These are phyloP conservation scores for Mongoloraphidia duomilia DNA, from an alignment of 2,888 invertebrate species.

Conservation along the genomic window DNA sequence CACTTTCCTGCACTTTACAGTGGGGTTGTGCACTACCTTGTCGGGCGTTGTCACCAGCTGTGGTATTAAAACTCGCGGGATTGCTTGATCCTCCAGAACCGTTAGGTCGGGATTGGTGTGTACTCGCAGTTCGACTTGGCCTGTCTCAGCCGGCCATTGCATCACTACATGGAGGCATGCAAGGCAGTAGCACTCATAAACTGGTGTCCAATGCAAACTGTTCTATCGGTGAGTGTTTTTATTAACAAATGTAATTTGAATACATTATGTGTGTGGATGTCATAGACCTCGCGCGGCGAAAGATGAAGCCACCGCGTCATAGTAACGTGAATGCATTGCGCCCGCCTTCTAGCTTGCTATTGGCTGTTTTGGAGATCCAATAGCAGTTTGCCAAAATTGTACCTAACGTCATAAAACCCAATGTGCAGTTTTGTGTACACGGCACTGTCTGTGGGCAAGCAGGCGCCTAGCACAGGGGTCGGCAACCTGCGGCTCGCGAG, in stretches of 20 bases:
- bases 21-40: constrained; percentile 44
- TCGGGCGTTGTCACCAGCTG: constrained; percentile 41
- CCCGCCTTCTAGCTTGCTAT: no score
- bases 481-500: no score
- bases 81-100: constrained; percentile 59
- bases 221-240: constrained; percentile 24
- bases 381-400: no score
- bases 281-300: no score
- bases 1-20: constrained; percentile 24
- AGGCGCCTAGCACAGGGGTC: no score
- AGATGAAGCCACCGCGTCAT: no score
- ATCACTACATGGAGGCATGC: constrained; percentile 24
- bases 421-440: no score
- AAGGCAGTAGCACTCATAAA: constrained; percentile 28
- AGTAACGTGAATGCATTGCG: no score
- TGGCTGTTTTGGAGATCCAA: no score
- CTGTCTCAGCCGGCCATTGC: constrained; percentile 29
- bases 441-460: no score
- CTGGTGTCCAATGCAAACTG: constrained; percentile 27
- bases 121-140: constrained; percentile 54
- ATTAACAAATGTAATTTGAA: background rate
- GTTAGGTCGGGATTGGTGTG: constrained; percentile 62
- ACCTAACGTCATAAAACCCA: no score
- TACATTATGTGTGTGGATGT: background rate
- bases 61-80: constrained; percentile 45